Conservation (phyloP, 1,140 invertebrate species). For the Lysiphlebus fabarum region DNA sequence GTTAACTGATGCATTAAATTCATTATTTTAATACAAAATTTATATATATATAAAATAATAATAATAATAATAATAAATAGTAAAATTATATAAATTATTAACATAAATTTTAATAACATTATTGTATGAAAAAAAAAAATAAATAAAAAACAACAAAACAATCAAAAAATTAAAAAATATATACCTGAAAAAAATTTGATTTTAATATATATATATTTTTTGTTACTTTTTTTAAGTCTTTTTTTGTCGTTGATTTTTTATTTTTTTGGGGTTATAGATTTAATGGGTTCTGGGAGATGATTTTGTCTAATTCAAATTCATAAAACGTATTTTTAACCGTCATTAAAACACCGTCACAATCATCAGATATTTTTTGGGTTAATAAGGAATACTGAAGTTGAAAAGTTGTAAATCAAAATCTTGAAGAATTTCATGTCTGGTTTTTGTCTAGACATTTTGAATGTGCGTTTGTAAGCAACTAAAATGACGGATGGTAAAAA, state of each 20-base stretch:
- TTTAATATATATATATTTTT: background rate
- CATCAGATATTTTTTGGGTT: slow-evolving; percentile 22
- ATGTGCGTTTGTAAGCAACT: no score
- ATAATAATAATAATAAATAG: no score
- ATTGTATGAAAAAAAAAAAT: background rate
- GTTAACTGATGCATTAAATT: slow-evolving; percentile 7
- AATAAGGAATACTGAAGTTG: background rate
- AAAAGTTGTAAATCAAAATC: slow-evolving; percentile 53
- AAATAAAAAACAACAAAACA: background rate
- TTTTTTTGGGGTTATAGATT: background rate
- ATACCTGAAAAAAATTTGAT: background rate
- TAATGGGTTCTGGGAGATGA: slow-evolving; percentile 40
- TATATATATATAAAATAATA: no score
- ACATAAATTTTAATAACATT: no score
- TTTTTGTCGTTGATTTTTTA: background rate
- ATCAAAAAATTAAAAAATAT: slow-evolving; percentile 1
- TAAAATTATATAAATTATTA: no score
- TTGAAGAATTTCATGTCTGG: slow-evolving; percentile 41
- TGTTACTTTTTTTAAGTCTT: no score
- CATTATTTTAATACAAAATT: no score
- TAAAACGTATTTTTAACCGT: slow-evolving; percentile 49
- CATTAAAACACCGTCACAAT: slow-evolving; percentile 50
- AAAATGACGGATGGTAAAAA: no score
- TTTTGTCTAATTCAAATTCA: slow-evolving; percentile 53
- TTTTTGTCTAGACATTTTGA: slow-evolving; percentile 27